Evolutionary conservation across 2,888 invertebrate species (phyloP).

Genomic region (Apamea anceps): DNA sequence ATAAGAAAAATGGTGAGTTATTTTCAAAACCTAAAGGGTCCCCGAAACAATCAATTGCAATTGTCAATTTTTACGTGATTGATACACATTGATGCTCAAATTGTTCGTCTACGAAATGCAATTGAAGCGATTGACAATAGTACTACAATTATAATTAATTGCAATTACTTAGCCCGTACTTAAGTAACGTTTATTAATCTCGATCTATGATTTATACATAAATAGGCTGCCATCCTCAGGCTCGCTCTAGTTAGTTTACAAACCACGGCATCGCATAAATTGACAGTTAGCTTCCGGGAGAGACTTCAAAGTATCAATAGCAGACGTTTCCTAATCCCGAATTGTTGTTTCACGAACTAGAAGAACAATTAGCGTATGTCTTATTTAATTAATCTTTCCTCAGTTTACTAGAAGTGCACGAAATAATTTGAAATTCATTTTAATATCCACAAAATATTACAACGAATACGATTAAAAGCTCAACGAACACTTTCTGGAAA

Average conservation of each 20-base stretch:
- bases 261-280: neutral
- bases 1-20: conserved; percentile 97
- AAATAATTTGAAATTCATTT: neutral
- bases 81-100: neutral
- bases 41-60: neutral
- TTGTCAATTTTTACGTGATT: neutral
- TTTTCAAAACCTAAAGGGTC: neutral
- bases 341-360: conserved; percentile 2
- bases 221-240: neutral
- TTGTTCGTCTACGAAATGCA: neutral
- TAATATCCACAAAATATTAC: neutral
- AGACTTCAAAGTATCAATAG: conserved; percentile 9
- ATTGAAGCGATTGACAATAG: neutral
- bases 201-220: neutral
- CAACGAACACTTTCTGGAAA: neutral
- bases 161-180: neutral
- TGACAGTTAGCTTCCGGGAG: neutral
- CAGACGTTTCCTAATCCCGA: conserved; percentile 16
- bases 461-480: neutral
- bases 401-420: neutral
- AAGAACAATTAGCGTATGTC: neutral
- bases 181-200: neutral
- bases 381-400: neutral
- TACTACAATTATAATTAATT: neutral
- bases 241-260: neutral